phyloP scores from a whole-genome alignment of 2,888 invertebrate species.

The Ophraella communa region DNA sequence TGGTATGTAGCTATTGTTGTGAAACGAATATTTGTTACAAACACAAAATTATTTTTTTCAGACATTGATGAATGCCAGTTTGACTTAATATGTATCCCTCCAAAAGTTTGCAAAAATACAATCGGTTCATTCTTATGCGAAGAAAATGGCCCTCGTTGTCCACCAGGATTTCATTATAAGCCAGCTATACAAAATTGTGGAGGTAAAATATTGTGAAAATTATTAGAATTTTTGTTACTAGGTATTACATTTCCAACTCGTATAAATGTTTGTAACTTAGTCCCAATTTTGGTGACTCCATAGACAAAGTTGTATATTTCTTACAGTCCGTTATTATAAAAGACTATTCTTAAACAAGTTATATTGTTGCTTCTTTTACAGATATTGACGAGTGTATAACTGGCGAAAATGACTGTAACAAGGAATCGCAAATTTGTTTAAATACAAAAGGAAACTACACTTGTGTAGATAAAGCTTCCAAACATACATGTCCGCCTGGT shows the following conservation, averaged over 20 bases:
- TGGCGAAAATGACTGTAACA: constrained; percentile 70
- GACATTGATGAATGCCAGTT: constrained; percentile 58
- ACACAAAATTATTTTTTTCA: constrained; percentile 34
- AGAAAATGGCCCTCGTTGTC: constrained; percentile 50
- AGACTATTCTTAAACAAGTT: no score
- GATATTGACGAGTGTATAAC: constrained; percentile 79
- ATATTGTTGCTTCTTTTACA: constrained; percentile 55
- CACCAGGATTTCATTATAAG: constrained; percentile 57
- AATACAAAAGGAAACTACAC: constrained; percentile 75
- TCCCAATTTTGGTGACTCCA: no score
- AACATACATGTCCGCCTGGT: constrained; percentile 67
- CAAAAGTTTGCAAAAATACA: constrained; percentile 55
- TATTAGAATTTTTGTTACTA: no score
- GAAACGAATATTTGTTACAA: neutral
- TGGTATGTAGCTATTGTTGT: constrained; percentile 47
- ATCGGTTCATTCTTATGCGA: constrained; percentile 57
- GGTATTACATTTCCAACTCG: no score
- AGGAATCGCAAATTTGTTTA: constrained; percentile 71
- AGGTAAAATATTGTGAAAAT: no score
- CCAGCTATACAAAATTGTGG: constrained; percentile 53
- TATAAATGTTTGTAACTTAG: no score
- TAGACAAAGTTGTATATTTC: no score
- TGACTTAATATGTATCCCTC: constrained; percentile 51
- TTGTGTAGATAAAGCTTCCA: constrained; percentile 71
- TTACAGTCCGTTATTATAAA: no score